Percentiles rank a stretch among this genome's conserved stretches.
Conservation (phyloP, 92 coral and sea anemone species). For the Blastomussa wellsi region DNA sequence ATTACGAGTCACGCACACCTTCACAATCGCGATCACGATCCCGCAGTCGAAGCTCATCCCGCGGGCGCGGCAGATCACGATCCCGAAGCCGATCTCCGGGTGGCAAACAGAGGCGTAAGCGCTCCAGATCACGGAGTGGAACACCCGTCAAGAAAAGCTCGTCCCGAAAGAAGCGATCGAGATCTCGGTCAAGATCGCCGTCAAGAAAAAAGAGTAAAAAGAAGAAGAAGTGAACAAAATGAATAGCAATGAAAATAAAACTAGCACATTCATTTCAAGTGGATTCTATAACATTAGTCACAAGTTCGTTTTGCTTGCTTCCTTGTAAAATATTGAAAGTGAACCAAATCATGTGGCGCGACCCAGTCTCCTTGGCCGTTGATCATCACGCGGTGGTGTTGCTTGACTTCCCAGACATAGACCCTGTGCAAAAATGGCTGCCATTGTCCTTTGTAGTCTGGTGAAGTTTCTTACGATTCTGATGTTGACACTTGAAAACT, state of each 20-base stretch:
- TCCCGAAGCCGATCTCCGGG: constrained; percentile 83
- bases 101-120: constrained; percentile 68
- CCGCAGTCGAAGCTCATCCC: constrained; percentile 86
- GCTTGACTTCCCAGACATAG: neutral
- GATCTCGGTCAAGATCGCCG: constrained; percentile 88
- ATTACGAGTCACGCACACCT: constrained; percentile 92
- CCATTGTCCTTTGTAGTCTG: too few relatives aligned
- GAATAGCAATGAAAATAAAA: neutral
- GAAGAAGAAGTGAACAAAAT: constrained; percentile 66
- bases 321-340: constrained; percentile 4
- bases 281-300: neutral
- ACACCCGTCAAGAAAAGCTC: constrained; percentile 75
- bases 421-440: too few relatives aligned
- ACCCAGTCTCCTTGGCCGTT: neutral
- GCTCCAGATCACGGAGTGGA: constrained; percentile 81
- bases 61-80: constrained; percentile 81
- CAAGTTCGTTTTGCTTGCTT: neutral
- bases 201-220: constrained; percentile 81
- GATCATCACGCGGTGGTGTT: neutral
- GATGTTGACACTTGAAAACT: too few relatives aligned
- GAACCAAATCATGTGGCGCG: neutral
- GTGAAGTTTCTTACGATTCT: too few relatives aligned
- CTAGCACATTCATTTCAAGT: neutral
- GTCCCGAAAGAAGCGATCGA: constrained; percentile 79
- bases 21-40: constrained; percentile 86